A percentile compares a stretch with the other conserved stretches of the same genome.
These are phyloP conservation scores for Sebastiscus tertius DNA, from an alignment of 2,797 vertebrate species.

Conservation along the genomic window DNA sequence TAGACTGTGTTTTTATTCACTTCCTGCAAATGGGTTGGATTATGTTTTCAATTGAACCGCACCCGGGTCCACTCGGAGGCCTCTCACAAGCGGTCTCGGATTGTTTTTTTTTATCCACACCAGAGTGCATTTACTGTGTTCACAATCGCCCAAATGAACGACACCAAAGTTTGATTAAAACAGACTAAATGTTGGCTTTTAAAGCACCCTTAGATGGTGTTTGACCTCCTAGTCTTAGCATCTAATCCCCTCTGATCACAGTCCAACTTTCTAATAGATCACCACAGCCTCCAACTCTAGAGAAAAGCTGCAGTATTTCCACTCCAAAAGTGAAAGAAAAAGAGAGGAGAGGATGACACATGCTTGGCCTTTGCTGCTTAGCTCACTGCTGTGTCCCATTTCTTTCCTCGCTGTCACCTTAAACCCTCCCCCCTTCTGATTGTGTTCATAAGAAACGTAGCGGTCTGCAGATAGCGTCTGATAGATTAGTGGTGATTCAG, in stretches of 20 bases:
- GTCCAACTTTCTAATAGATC: background rate
- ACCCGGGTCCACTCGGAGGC: background rate
- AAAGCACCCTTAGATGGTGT: background rate
- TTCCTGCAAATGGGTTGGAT: background rate
- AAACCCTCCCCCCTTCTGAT: background rate
- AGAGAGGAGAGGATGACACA: background rate
- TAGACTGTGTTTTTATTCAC: background rate
- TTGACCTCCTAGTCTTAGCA: background rate
- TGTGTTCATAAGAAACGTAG: constrained; percentile 22
- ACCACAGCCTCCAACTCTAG: background rate
- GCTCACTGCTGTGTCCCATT: background rate
- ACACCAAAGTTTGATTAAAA: background rate
- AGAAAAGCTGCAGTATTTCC: background rate
- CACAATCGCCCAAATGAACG: background rate
- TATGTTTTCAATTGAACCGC: background rate
- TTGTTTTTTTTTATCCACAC: background rate
- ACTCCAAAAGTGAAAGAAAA: background rate
- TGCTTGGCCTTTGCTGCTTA: background rate
- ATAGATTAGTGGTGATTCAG: constrained; percentile 57
- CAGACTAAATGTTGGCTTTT: background rate
- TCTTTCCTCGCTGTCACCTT: constrained; percentile 9
- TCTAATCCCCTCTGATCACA: constrained; percentile 6
- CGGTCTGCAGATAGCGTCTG: constrained; percentile 23
- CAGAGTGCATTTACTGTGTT: background rate
- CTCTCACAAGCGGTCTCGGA: background rate